These are phyloP conservation scores for Cheiracanthium punctorium DNA, from an alignment of 2,888 invertebrate species.

Conservation along the genomic window DNA sequence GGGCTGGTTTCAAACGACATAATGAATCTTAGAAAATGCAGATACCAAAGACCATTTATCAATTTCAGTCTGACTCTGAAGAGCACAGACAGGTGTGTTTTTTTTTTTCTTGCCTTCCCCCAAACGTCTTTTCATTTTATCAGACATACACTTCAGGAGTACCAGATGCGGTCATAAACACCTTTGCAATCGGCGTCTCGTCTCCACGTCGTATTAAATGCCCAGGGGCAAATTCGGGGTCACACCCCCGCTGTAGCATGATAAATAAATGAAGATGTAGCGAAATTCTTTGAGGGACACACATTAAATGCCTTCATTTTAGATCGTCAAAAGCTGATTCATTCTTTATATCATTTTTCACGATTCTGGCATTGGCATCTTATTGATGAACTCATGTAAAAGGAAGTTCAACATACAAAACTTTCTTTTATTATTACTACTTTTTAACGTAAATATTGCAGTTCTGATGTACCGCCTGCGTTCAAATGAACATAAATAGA, in stretches of 20 bases:
- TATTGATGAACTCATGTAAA: no score
- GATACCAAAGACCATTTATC: conserved; percentile 59
- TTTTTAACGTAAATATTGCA: no score
- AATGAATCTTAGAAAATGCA: conserved; percentile 65
- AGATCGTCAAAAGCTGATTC: not conserved
- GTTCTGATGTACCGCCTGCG: no score
- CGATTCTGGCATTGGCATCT: not conserved
- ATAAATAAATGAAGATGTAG: conserved; percentile 16
- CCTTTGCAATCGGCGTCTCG: conserved; percentile 18
- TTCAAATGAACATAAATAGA: no score
- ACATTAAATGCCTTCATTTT: not conserved
- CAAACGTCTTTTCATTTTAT: conserved; percentile 24
- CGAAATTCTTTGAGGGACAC: not conserved
- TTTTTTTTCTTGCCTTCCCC: conserved; percentile 10
- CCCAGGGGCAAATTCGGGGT: conserved; percentile 26
- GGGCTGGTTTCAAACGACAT: conserved; percentile 46
- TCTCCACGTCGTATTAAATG: conserved; percentile 20
- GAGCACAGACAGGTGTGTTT: conserved; percentile 54
- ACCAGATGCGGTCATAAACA: conserved; percentile 55
- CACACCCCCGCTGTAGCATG: conserved; percentile 47
- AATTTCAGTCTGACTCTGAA: conserved; percentile 51
- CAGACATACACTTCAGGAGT: conserved; percentile 36
- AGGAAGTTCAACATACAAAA: no score
- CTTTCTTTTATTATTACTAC: no score
- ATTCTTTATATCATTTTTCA: not conserved